Conservation (phyloP, 2,888 invertebrate genomes). For the Glaucopsyche alexis region DNA sequence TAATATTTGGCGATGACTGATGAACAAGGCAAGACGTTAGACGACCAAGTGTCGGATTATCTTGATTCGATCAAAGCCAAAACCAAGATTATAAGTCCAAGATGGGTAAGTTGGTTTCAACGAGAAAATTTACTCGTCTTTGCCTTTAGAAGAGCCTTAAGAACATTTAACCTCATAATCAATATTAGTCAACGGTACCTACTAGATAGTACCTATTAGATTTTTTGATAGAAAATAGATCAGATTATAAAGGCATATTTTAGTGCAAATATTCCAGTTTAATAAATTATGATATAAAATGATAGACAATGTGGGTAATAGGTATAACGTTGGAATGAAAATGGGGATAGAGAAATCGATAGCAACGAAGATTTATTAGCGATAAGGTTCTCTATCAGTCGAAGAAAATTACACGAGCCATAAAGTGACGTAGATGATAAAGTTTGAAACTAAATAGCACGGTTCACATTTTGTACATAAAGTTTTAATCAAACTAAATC, state of each 20-base stretch:
- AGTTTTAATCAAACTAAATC: background rate
- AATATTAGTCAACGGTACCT: too few species aligned
- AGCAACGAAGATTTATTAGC: conserved; percentile 15
- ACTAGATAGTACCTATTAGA: background rate
- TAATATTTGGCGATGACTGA: background rate
- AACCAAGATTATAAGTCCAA: too few species aligned
- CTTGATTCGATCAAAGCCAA: too few species aligned
- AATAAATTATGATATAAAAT: background rate
- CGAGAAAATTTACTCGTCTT: too few species aligned
- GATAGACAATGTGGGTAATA: background rate
- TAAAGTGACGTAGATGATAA: conserved; percentile 17
- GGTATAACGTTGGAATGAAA: background rate
- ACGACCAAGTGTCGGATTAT: too few species aligned
- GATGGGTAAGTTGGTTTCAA: too few species aligned
- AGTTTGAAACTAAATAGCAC: background rate
- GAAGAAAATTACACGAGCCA: conserved; percentile 14
- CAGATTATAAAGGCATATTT: background rate
- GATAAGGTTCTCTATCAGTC: conserved; percentile 8
- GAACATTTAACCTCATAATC: too few species aligned
- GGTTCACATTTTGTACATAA: background rate
- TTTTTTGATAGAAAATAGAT: background rate
- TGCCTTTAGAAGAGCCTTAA: too few species aligned
- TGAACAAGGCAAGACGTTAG: too few species aligned
- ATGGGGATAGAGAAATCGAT: conserved; percentile 11
- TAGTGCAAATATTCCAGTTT: background rate